Base-by-base conservation (phyloP, 23 tunicate genomes). In the Diplosoma virens region DNA sequence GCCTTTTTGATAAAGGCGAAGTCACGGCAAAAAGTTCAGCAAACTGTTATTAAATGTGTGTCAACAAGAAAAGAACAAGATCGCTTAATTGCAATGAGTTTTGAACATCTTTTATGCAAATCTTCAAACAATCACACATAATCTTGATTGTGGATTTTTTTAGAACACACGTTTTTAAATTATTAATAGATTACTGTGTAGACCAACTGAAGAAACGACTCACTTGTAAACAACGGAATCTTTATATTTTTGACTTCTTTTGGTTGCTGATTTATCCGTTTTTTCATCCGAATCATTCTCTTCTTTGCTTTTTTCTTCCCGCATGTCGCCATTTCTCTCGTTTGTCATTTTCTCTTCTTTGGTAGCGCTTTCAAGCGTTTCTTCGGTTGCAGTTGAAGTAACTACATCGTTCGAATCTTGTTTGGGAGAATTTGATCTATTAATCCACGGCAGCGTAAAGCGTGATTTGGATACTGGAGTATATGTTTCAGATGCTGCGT, bases 391-490 rank as follows among this genome's bases (percentile, higher is more conserved):
- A 3, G 29, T 41, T 17, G 6, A 3, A 11, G 36, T 11, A 27
- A 27, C 35, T 7, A n/a, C 16, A 64, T 28, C 11, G 4, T 46
- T 16, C 52, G 75, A 6, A 24, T 68, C 75, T 2, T 68, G 75
- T 23, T 68, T 68, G 5, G 54, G 53, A 37, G 75, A 41, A 22
- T 52, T n/a, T 2, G 26, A 25, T 29, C 17, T 37, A 21, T 36
- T 68, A 33, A 68, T 68, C 54, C 75, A 41, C 9, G 89, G 89
- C 36, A 84, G 55, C n/a, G 82, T 66, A 34, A 84, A 84, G 18
- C 81, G 68, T 6, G 81, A 20, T 68, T 77, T 84, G 46, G 75
- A 56, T 16, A 58, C 34, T 3, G 81, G 67, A 27, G 88, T 30
- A 22, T 78, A 78, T 48, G 85, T 81, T 50, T 81, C 71, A 32